Evolutionary conservation across 1,140 invertebrate genomes (phyloP).

Genomic region (Drosophila sp.): DNA sequence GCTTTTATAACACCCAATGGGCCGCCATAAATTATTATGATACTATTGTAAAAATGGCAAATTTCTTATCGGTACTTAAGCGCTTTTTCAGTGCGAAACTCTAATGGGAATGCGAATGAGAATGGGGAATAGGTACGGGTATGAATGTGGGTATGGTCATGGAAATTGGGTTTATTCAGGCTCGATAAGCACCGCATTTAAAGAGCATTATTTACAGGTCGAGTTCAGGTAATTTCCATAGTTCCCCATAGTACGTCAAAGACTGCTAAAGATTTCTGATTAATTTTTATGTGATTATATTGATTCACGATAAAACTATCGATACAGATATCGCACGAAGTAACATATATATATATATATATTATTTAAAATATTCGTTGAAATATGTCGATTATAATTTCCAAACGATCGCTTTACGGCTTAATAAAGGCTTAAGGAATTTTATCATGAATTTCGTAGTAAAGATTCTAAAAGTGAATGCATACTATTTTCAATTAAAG

Average conservation of each 20-base stretch:
- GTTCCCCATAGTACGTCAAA: background rate
- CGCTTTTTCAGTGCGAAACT: conserved; percentile 49
- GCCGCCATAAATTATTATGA: conserved; percentile 82
- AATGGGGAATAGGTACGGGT: background rate
- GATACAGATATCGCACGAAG: too few relatives aligned
- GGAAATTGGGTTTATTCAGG: conserved; percentile 4
- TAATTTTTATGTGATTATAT: background rate
- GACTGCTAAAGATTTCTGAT: background rate
- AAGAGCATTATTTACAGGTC: conserved; percentile 26
- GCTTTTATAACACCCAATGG: conserved; percentile 83
- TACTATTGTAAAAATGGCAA: conserved; percentile 83
- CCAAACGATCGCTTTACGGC: too few relatives aligned
- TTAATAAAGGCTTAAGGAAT: too few relatives aligned
- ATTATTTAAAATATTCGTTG: too few relatives aligned
- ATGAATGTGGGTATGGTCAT: background rate
- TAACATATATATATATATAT: too few relatives aligned
- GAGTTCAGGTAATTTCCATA: conserved; percentile 7
- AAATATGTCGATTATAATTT: too few relatives aligned
- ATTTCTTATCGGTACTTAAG: conserved; percentile 83
- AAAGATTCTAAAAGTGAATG: too few relatives aligned
- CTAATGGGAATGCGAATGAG: conserved; percentile 10
- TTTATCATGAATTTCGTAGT: too few relatives aligned
- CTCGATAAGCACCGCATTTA: conserved; percentile 22
- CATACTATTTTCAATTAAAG: too few relatives aligned
- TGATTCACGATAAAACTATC: background rate